Conservation (phyloP, 2,888 invertebrate species). For the Cosmopolites sordidus region DNA sequence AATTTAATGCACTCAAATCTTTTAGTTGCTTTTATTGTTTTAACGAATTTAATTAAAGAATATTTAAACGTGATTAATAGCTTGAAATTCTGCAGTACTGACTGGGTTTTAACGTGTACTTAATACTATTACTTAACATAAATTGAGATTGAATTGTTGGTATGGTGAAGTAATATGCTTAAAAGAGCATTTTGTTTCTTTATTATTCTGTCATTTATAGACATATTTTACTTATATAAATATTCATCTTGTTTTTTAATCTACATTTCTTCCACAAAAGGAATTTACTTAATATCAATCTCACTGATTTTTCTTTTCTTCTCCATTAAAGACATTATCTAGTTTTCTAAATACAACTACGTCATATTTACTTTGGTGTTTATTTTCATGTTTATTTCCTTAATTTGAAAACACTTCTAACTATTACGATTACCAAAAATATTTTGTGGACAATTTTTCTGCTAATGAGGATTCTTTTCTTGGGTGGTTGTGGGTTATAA, state of each 20-base stretch:
- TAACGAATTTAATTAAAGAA: too few relatives aligned
- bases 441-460: not conserved
- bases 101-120: too few relatives aligned
- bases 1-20: too few relatives aligned
- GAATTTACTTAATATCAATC: constrained; percentile 19
- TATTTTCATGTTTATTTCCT: not conserved
- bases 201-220: too few relatives aligned
- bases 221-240: too few relatives aligned
- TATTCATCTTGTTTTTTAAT: not conserved
- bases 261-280: not conserved
- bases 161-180: too few relatives aligned
- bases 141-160: constrained; percentile 6
- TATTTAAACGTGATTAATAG: too few relatives aligned
- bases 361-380: constrained; percentile 1
- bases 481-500: not conserved
- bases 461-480: not conserved
- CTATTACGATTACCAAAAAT: constrained; percentile 1
- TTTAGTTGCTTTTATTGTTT: too few relatives aligned
- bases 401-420: not conserved
- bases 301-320: constrained; percentile 14
- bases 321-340: not conserved
- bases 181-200: too few relatives aligned
- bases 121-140: constrained; percentile 12
- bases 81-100: too few relatives aligned
- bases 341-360: not conserved